Evolutionary conservation across 2,797 vertebrate genomes (phyloP).

Genomic region (Trichosurus vulpecula): DNA sequence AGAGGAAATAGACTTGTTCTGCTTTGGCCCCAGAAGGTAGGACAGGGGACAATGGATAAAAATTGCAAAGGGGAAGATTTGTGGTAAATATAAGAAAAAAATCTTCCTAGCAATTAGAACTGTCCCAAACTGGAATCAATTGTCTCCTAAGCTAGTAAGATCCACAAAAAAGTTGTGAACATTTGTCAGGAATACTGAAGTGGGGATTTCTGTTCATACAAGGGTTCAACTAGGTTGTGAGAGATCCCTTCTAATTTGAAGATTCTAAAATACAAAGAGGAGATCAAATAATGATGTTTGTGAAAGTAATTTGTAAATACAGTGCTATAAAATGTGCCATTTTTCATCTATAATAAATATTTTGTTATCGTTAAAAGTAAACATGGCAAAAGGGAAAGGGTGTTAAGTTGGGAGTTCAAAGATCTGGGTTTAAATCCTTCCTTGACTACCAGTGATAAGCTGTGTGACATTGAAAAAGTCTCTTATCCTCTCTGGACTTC

Average conservation of each 20-base stretch:
- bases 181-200: background rate
- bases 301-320: background rate
- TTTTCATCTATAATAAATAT: background rate
- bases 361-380: background rate
- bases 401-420: background rate
- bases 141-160: background rate
- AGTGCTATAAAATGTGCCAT: background rate
- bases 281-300: background rate
- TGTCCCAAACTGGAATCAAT: background rate
- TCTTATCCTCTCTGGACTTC: background rate
- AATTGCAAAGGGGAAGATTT: background rate
- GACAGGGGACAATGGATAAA: background rate
- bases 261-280: background rate
- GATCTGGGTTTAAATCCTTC: background rate
- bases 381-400: background rate
- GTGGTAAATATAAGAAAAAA: background rate
- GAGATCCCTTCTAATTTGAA: background rate
- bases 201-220: background rate
- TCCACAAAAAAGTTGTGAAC: background rate
- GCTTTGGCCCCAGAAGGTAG: background rate
- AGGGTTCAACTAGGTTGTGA: background rate
- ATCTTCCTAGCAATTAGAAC: background rate
- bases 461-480: background rate
- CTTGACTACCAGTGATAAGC: background rate
- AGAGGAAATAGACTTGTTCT: background rate